Conservation (phyloP, 2,113 vertebrate genomes). For the Prolemur simus region DNA sequence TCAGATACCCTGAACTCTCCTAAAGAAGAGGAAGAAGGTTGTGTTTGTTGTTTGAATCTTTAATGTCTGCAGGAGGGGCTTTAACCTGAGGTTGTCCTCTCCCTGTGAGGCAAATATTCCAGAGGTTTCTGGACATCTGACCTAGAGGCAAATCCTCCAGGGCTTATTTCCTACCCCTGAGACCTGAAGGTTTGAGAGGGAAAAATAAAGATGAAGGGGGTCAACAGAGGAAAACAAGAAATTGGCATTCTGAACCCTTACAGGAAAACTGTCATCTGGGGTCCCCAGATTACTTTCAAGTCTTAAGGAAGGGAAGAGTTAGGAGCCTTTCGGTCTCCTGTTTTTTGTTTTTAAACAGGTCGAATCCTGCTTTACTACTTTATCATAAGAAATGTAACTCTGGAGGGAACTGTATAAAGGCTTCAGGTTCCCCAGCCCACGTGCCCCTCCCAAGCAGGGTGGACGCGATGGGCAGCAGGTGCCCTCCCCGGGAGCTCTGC, state of each 20-base stretch:
- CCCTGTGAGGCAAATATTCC: not conserved
- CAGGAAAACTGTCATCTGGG: not conserved
- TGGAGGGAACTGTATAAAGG: not conserved
- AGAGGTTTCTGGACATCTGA: not conserved
- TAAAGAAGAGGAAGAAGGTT: not conserved
- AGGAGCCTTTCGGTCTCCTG: not conserved
- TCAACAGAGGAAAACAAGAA: not conserved
- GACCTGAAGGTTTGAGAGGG: not conserved
- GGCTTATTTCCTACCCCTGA: not conserved
- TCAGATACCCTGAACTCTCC: not conserved
- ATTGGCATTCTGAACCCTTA: not conserved
- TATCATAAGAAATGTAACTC: not conserved
- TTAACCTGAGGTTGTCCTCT: not conserved
- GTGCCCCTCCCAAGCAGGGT: not conserved
- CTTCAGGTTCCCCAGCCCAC: rapidly evolving
- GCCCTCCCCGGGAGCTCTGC: not conserved
- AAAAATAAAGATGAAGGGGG: not conserved
- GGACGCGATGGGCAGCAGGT: not conserved
- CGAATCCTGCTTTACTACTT: not conserved
- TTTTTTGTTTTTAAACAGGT: not conserved
- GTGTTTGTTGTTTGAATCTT: not conserved
- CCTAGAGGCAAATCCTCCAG: not conserved
- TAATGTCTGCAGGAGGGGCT: not conserved
- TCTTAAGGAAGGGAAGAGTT: not conserved
- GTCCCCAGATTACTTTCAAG: not conserved